Percentiles rank a stretch among this genome's conserved stretches.
Evolutionary conservation across 2,888 invertebrate genomes (phyloP).

Genomic region (Nipponacmea schrenckii): DNA sequence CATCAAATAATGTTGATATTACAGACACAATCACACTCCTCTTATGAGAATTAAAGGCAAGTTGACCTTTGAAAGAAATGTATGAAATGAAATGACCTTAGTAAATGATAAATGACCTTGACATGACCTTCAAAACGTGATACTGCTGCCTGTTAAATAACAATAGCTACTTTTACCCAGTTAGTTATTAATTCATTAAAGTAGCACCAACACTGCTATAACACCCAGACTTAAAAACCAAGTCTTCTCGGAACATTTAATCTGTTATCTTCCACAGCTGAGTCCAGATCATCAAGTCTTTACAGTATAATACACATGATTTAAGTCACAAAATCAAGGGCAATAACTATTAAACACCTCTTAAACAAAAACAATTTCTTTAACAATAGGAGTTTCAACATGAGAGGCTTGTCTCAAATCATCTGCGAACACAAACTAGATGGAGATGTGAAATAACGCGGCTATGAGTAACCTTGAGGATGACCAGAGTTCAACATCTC

Average conservation of each 20-base stretch:
- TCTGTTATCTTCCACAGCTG: background rate
- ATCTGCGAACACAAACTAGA: too few species aligned
- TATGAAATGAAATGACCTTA: too few species aligned
- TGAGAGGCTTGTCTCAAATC: too few species aligned
- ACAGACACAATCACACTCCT: too few species aligned
- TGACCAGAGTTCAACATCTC: constrained; percentile 73
- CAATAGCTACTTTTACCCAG: background rate
- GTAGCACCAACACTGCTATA: constrained; percentile 8
- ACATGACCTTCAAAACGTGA: constrained; percentile 1
- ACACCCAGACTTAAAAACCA: background rate
- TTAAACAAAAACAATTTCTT: constrained; percentile 5
- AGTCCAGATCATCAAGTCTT: constrained; percentile 7
- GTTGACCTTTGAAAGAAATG: too few species aligned
- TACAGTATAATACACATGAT: constrained; percentile 2
- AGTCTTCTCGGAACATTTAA: background rate
- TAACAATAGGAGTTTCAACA: background rate
- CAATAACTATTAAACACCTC: background rate
- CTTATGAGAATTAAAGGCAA: too few species aligned
- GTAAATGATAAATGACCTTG: background rate
- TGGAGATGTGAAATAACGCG: background rate
- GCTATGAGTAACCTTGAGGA: constrained; percentile 33
- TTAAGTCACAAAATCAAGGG: constrained; percentile 8
- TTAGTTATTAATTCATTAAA: background rate
- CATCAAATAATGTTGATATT: too few species aligned
- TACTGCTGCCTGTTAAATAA: constrained; percentile 3